Base-by-base conservation (phyloP, 23 tunicate species). In the Ascidia mentula region DNA sequence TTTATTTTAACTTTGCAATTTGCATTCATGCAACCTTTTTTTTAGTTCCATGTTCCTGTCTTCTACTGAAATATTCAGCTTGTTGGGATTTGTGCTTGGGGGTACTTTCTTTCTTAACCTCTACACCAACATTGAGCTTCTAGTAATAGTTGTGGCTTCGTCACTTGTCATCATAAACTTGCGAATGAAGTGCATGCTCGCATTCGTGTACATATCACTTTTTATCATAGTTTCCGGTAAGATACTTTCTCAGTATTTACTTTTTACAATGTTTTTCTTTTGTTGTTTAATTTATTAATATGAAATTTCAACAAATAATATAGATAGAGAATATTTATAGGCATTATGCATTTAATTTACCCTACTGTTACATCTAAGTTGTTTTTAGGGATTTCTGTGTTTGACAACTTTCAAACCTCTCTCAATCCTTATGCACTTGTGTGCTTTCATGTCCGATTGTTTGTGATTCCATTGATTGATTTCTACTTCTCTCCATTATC, bases 401-500 rank as follows among this genome's bases (percentile, higher is more conserved):
- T 76, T 86, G 90, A 80, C 69, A 86, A 86, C 71, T 59, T 86
- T 34, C 31, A 36, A 38, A 40, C 18, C 13, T 42, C 28, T 15
- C 26, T 86, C 17, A 86, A 78, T 45, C 40, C 77, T 18, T 74
- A 38, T 34, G 74, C 90, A 34, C 80, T 86, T 32, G 65, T 80
- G 33, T 80, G 90, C 37, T 86, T 42, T 60, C 84, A 80, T 76
- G 32, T 83, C 17, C 75, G 82, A 7, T 40, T 86, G 26, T 65
- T 74, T 59, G 45, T 86, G 18, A 78, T 78, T 3, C 32, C 84
- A 2, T 40, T 45, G 37, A 7, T 69, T 37, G 90, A 86, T 45
- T 86, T 86, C 38, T 86, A 86, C 61, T 86, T 86, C 40, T 79
- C 84, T 0, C 90, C 90, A 32, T 53, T 86, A 36, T 86, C 90